Base-by-base conservation (phyloP, 2,113 vertebrate species). In the Mirounga angustirostris region DNA sequence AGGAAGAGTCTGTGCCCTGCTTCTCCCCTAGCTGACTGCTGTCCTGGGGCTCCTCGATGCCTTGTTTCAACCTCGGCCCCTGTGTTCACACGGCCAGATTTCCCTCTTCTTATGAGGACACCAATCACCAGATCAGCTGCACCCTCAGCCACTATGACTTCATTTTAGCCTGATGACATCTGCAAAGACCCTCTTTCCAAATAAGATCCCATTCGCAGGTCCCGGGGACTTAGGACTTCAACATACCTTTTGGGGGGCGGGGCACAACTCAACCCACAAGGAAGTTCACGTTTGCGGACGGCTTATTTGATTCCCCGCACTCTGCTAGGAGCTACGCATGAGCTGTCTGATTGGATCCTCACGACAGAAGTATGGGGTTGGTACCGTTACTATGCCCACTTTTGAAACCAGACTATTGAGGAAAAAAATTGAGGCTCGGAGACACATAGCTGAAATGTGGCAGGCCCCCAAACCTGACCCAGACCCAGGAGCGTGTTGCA, bases 81-180 rank as follows among this genome's bases (percentile, higher is more conserved):
- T 52, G 4, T 16, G 40, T 1, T 11, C 28, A 1, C 26, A 0
- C 0, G 46, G 10, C 13, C 2, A 8, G n/a, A 11, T 22, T 22
- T 56, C 59, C 74, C 21, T 88, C 85, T 36, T 91, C 73, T 76
- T 79, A 1, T 3, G 9, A 91, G 24, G 85, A 50, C 36, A 5
- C 18, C 28, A 1, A 2, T 71, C 46, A 12, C 5, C 3, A 18
- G 69, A 40, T 52, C 0, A 21, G 16, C 33, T 83, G 30, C n/a
- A 18, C 28, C 0, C 26, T 22, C n/a, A n/a, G 33, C 18, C 36
- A 19, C 12, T 1, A 1, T 7, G 59, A 56, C 76, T 36, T 33
- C 7, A 9, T 50, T 59, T 58, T 74, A 33, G 36, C 18, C 40
- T 10, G 50, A 67, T 52, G 7, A 12, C 28, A 65, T 33, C 46